Evolutionary conservation across 1,140 invertebrate genomes (phyloP), one percentile per base, ranked within the genome.

Genomic region (Calephelis virginiensis): DNA sequence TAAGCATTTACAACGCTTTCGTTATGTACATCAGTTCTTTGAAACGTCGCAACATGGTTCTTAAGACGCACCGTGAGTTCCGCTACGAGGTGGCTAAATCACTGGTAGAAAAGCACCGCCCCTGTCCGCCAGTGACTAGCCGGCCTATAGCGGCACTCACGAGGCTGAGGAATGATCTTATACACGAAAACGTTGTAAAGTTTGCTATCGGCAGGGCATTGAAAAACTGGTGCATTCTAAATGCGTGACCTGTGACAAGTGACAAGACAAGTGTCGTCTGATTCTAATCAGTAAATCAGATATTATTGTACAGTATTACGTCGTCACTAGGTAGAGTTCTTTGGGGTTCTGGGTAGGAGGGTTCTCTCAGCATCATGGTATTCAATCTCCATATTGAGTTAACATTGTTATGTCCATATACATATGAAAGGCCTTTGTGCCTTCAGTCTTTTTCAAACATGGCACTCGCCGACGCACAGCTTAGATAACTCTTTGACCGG

Each of bases 1-100:
- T 66, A 10, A 65, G 59, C n/a, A 14, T 71, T 45, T 45, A 56
- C 11, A 72, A 72, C 17, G 53, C 70, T 48, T 17, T 56, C 43
- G 40, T 66, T 13, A 56, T 63, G 50, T 61, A 61, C 59, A 9
- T 43, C 14, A 43, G 17, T 12, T 59, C 53, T 59, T 59, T 59
- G 28, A 48, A 13, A 40, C 14, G 43, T 13, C 53, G 60, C 13
- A 14, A 37, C 28, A 50, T 59, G 43, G 14, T 17, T 40, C 12
- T 8, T 45, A 38, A 13, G 11, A 61, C 66, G 60, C 66, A 67
- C 28, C 56, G 66, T 61, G 59, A 67, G 13, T 67, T 61, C 47
- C 66, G 66, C 40, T 40, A 62, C 38, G 12, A 47, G 28, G 9
- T 67, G 8, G 66, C 59, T 61, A 62, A 62, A 62, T 59, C 53